Evolutionary conservation across 35 echinoderm and acorn worm species (phyloP).

Genomic region (Hemicentrotus pulcherrimus): DNA sequence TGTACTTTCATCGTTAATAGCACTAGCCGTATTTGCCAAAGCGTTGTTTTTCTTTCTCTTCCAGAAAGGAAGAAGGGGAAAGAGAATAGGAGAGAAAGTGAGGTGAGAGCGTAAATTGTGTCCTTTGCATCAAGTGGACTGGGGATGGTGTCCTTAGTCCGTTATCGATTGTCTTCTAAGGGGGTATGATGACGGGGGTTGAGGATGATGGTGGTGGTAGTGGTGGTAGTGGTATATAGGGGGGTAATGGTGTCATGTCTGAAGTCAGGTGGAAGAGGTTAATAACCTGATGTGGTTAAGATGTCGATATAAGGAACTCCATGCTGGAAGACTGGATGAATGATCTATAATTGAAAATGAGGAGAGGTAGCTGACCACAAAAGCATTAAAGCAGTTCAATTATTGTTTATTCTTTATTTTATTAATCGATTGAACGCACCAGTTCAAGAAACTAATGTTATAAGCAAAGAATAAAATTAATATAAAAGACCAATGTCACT

Average conservation of each 20-base stretch:
- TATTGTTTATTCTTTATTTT: background rate
- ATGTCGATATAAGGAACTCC: background rate
- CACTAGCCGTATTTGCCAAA: slow-evolving; percentile 36
- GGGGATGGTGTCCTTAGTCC: background rate
- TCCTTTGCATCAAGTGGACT: slow-evolving; percentile 28
- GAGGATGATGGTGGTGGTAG: background rate
- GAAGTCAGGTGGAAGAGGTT: slow-evolving; percentile 16
- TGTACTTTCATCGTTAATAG: slow-evolving; percentile 44
- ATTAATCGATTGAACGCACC: background rate
- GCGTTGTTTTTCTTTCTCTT: slow-evolving; percentile 48
- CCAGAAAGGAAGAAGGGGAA: slow-evolving; percentile 36
- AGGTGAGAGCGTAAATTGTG: slow-evolving; percentile 43
- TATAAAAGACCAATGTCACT: background rate
- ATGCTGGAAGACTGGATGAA: background rate
- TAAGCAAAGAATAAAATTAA: background rate
- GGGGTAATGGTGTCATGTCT: background rate
- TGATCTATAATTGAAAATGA: slow-evolving; percentile 20
- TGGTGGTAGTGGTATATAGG: background rate
- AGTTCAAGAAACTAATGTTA: background rate
- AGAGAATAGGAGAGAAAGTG: background rate
- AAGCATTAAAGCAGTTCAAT: background rate
- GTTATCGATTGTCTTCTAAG: slow-evolving; percentile 26
- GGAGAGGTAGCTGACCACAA: background rate
- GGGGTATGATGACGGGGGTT: background rate
- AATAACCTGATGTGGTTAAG: slow-evolving; percentile 3